phyloP scores from a whole-genome alignment of 2,888 invertebrate genomes.

The Melipona bicolor region DNA sequence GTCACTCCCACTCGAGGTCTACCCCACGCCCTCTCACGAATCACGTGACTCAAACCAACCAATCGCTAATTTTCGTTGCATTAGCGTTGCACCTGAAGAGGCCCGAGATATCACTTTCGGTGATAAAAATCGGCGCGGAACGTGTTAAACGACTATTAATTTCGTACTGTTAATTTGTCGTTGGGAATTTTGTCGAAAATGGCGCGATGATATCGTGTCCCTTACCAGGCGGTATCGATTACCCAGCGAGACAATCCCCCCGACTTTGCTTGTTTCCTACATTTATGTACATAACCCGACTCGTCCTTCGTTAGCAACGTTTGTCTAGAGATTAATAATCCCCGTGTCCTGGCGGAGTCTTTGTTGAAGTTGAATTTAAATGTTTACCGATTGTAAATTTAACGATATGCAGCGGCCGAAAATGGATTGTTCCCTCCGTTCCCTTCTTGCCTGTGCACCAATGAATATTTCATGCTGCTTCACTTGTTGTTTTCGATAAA shows the following conservation, averaged over 20 bases:
- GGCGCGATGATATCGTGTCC: not conserved
- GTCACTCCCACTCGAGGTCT: no score
- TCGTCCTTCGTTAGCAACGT: slow-evolving; percentile 64
- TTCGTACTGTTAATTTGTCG: no score
- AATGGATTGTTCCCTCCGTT: slow-evolving; percentile 7
- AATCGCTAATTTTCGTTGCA: no score
- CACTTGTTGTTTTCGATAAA: not conserved
- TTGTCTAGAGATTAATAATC: slow-evolving; percentile 65
- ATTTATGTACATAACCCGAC: slow-evolving; percentile 54
- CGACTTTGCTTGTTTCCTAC: slow-evolving; percentile 48
- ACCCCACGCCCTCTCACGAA: no score
- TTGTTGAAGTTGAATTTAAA: slow-evolving; percentile 53
- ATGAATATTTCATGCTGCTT: not conserved
- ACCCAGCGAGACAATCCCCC: slow-evolving; percentile 42
- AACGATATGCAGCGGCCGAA: slow-evolving; percentile 24
- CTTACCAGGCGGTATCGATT: slow-evolving; percentile 47
- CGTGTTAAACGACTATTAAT: no score
- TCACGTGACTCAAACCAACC: no score
- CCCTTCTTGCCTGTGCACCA: not conserved
- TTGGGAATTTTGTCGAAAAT: not conserved
- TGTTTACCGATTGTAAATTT: slow-evolving; percentile 52
- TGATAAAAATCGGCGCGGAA: no score
- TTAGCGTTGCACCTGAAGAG: no score
- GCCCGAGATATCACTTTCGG: no score
- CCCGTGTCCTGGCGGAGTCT: slow-evolving; percentile 34